A percentile compares a stretch with the other conserved stretches of the same genome.
Conservation (phyloP, 2,797 vertebrate genomes). For the Eutrigla gurnardus region DNA sequence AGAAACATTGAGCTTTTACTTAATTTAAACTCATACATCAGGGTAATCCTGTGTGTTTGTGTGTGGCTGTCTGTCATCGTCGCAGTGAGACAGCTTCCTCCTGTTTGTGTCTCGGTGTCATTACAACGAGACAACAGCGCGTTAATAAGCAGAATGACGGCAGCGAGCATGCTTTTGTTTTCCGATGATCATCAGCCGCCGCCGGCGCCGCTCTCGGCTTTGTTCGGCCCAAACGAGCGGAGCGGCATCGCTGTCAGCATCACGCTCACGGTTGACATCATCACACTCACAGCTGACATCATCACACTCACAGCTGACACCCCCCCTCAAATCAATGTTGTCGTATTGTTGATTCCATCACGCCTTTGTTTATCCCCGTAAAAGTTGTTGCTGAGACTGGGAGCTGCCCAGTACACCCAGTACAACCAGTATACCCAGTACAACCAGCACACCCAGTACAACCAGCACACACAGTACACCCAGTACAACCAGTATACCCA, state of each 20-base stretch:
- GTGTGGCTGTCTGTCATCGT: slow-evolving; percentile 63
- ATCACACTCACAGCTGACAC: slow-evolving; percentile 55
- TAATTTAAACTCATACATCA: not conserved
- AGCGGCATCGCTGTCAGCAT: slow-evolving; percentile 68
- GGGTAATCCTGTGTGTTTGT: slow-evolving; percentile 18
- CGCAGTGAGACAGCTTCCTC: slow-evolving; percentile 55
- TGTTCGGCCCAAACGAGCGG: slow-evolving; percentile 66
- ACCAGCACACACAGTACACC: too few relatives aligned
- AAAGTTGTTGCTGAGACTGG: slow-evolving; percentile 39
- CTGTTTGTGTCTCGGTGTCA: slow-evolving; percentile 68
- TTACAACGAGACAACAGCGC: slow-evolving; percentile 71
- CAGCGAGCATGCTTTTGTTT: slow-evolving; percentile 63
- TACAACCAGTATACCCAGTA: not conserved
- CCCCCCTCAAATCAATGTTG: slow-evolving; percentile 66
- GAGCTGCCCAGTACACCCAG: slow-evolving; percentile 31
- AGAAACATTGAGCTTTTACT: too few relatives aligned
- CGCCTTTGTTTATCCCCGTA: slow-evolving; percentile 41
- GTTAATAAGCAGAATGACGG: slow-evolving; percentile 63
- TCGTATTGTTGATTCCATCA: slow-evolving; percentile 54
- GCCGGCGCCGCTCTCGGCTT: slow-evolving; percentile 62
- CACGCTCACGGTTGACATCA: slow-evolving; percentile 51
- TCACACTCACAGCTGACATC: slow-evolving; percentile 42
- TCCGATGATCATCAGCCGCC: slow-evolving; percentile 66
- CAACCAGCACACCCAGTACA: too few relatives aligned
- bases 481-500: too few relatives aligned